Evolutionary conservation across 2,888 invertebrate species (phyloP), one percentile per base, ranked within the genome.

Genomic region (Marronus borbonicus): DNA sequence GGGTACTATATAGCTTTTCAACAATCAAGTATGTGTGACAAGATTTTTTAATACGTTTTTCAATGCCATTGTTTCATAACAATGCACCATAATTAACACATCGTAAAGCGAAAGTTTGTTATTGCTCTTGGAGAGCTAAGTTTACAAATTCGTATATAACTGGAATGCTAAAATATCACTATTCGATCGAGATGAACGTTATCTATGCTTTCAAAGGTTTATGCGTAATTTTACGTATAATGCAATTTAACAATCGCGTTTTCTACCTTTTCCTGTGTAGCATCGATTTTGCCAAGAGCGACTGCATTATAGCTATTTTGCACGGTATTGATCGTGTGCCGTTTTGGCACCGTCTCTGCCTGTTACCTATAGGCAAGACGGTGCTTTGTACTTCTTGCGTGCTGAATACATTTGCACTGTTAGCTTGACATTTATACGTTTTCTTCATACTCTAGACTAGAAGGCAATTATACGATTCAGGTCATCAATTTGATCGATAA

Each of bases 301-400:
- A n/a, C 39, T 74, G 72, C 60, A 74, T 72, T 39, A 39, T 72
- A 58, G 58, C 70, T 72, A 72, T 72, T 72, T 58, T 72, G 58
- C 60, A 39, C 28, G 44, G 39, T 74, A 74, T 74, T 74, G 72
- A 74, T 74, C 72, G 72, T 28, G 60, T 36, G n/a, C 36, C 24
- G 44, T 44, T 60, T n/a, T 74, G 20, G 17, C 49, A 14, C 60
- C 72, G 44, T 60, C 60, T 44, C 55, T 28, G 55, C 44, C 60
- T 49, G 60, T 72, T 72, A 36, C 39, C 17, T 17, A 49, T 58
- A 14, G 65, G 28, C 50, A 31, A 24, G 24, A 39, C 14, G 14
- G 68, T 50, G 20, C 28, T 49, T 44, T 49, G 24, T 68, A 39
- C 20, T 74, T 14, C 60, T 44, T 44, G 58, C 44, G 44, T 60